phyloP scores from a whole-genome alignment of 1,140 invertebrate genomes.

The Elymnias hypermnestra region DNA sequence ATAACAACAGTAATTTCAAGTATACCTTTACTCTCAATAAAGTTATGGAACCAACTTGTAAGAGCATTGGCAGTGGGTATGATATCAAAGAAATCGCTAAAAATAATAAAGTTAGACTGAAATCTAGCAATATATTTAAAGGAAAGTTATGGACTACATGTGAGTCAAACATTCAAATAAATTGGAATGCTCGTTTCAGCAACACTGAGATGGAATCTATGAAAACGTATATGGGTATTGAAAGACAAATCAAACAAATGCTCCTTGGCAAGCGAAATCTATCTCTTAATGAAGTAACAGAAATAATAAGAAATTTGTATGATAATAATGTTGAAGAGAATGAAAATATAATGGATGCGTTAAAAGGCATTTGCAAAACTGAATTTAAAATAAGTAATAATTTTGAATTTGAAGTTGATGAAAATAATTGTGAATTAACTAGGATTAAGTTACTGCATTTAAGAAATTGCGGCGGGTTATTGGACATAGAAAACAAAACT shows the following conservation, averaged over 20 bases:
- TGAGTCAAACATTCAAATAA: conserved; percentile 39
- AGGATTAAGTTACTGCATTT: conserved; percentile 51
- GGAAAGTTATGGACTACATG: conserved; percentile 42
- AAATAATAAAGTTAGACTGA: conserved; percentile 48
- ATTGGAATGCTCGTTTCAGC: conserved; percentile 49
- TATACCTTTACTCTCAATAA: conserved; percentile 31
- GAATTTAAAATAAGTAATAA: conserved; percentile 21
- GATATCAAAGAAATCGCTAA: conserved; percentile 51
- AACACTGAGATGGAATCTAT: conserved; percentile 33
- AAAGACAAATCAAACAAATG: conserved; percentile 37
- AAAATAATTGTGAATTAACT: conserved; percentile 28
- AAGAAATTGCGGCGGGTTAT: conserved; percentile 43
- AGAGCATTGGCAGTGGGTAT: conserved; percentile 43
- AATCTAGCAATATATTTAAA: conserved; percentile 52
- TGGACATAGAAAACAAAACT: conserved; percentile 37
- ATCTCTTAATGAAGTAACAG: conserved; percentile 26
- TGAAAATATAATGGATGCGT: conserved; percentile 32
- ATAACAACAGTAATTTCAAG: conserved; percentile 20
- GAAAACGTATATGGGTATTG: conserved; percentile 32
- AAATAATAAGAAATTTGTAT: conserved; percentile 49
- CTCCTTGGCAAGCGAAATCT: conserved; percentile 39
- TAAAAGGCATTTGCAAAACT: conserved; percentile 37
- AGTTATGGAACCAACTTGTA: conserved; percentile 32
- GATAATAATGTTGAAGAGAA: conserved; percentile 38
- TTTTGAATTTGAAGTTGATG: conserved; percentile 27